Evolutionary conservation across 2,888 invertebrate species (phyloP).

Genomic region (Neoaliturus tenellus): DNA sequence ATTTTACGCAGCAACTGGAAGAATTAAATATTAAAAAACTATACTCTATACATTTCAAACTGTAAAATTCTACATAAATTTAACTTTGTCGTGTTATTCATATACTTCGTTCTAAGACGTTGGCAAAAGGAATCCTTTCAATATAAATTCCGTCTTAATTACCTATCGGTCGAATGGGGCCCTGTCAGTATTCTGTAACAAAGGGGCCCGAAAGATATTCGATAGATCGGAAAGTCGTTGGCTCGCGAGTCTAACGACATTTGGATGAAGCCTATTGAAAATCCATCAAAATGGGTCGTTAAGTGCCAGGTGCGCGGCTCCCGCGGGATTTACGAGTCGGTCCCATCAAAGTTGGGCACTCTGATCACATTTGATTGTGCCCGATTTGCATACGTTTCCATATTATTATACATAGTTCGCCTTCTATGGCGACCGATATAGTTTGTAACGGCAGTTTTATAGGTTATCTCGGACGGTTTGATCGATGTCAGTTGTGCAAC

Average conservation of each 20-base stretch:
- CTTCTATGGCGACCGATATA: background rate
- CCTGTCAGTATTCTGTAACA: background rate
- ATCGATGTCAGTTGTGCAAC: background rate
- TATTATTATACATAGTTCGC: constrained; percentile 4
- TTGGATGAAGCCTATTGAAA: constrained; percentile 46
- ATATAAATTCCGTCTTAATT: too few species aligned
- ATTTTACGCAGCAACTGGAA: too few species aligned
- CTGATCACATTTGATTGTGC: background rate
- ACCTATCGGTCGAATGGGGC: background rate
- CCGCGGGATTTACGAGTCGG: background rate
- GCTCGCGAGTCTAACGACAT: constrained; percentile 15
- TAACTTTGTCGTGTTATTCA: too few species aligned
- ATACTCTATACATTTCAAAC: too few species aligned
- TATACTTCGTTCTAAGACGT: too few species aligned
- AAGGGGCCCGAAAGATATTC: background rate
- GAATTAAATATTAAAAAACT: too few species aligned
- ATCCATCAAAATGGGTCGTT: constrained; percentile 43
- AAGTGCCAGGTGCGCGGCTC: constrained; percentile 21
- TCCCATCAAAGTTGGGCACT: constrained; percentile 16
- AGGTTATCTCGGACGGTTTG: background rate
- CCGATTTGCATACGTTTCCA: background rate
- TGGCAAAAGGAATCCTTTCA: too few species aligned
- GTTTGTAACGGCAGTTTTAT: background rate
- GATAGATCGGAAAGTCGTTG: constrained; percentile 38
- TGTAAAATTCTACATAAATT: too few species aligned